Conservation (phyloP, 2,113 vertebrate genomes). For the Scolopax mira region DNA sequence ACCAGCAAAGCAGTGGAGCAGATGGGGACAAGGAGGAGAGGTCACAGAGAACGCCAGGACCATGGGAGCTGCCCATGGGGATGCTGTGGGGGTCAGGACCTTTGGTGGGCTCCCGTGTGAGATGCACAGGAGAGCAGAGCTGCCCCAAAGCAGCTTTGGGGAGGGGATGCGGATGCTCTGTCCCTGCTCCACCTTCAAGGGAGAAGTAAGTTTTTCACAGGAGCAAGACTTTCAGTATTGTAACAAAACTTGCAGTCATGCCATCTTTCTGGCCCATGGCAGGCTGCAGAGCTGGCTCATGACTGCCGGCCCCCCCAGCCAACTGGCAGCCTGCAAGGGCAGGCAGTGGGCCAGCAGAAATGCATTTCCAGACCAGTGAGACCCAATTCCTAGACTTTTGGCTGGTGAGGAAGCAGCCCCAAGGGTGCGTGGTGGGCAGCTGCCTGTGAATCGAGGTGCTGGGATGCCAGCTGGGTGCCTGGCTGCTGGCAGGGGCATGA, state of each 20-base stretch:
- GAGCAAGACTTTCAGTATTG: background rate
- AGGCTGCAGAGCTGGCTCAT: background rate
- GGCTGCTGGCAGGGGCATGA: background rate
- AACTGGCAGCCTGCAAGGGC: background rate
- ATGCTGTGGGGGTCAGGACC: background rate
- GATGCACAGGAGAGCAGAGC: background rate
- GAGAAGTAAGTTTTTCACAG: background rate
- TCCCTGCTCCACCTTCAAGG: background rate
- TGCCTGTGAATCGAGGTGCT: background rate
- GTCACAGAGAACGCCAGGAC: background rate
- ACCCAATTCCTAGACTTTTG: background rate
- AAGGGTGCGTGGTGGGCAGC: accelerated
- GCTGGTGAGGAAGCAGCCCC: background rate
- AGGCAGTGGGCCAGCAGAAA: background rate
- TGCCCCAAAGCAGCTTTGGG: background rate
- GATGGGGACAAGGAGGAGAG: background rate
- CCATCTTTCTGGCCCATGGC: accelerated
- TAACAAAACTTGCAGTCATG: background rate
- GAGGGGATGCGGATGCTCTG: background rate
- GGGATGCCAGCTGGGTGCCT: background rate
- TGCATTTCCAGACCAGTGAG: background rate
- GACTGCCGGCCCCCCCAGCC: background rate
- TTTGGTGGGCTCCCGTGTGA: accelerated
- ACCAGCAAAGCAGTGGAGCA: background rate
- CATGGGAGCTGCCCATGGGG: background rate